A percentile compares a stretch with the other conserved stretches of the same genome.
Conservation (phyloP, 2,113 vertebrate species). For the Archocentrus centrarchus region DNA sequence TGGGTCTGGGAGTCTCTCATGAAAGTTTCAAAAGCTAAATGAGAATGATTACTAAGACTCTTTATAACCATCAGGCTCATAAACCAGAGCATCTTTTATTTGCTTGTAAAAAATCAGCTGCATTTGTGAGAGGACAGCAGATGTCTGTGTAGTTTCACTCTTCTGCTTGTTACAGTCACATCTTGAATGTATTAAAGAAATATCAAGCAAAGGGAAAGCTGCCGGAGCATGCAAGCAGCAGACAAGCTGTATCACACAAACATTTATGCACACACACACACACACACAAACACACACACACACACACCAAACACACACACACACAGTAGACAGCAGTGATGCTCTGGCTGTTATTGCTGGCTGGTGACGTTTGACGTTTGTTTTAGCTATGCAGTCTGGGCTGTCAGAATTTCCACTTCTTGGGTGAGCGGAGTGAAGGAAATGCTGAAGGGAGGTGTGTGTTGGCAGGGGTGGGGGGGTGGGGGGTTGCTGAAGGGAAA, state of each 20-base stretch:
- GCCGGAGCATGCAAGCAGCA: conserved; percentile 12
- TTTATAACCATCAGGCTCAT: background rate
- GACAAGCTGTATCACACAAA: conserved; percentile 13
- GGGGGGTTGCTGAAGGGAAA: background rate
- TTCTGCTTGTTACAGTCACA: conserved; percentile 21
- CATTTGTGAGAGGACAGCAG: background rate
- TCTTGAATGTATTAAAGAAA: conserved; percentile 19
- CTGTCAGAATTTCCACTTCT: conserved; percentile 47
- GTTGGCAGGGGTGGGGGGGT: background rate
- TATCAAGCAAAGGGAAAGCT: conserved; percentile 15
- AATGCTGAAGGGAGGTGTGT: background rate
- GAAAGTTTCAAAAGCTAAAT: conserved; percentile 5
- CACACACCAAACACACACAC: conserved; percentile 8
- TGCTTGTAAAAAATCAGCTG: background rate
- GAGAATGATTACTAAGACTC: background rate
- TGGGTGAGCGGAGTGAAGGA: conserved; percentile 25
- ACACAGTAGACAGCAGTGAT: conserved; percentile 3
- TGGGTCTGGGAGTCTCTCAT: background rate
- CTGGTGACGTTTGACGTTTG: conserved; percentile 22
- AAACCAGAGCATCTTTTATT: background rate
- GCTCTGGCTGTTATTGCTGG: conserved; percentile 10
- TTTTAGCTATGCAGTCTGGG: conserved; percentile 30
- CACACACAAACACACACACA: conserved; percentile 26
- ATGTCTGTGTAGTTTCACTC: conserved; percentile 23
- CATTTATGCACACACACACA: background rate